These are phyloP conservation scores for Myripristis murdjan DNA, from an alignment of 2,797 vertebrate species.

Conservation along the genomic window DNA sequence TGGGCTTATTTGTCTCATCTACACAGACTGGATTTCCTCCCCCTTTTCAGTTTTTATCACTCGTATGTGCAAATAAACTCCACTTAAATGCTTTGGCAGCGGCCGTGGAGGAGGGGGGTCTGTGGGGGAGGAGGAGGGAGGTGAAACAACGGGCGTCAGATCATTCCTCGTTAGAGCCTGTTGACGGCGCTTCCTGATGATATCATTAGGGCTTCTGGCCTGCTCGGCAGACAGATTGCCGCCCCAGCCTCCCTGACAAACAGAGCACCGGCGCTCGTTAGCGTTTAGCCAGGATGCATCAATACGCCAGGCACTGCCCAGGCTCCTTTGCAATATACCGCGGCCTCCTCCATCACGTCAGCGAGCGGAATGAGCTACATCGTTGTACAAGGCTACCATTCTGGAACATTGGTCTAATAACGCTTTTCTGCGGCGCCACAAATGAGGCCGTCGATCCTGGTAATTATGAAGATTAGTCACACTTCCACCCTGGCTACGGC, in stretches of 20 bases:
- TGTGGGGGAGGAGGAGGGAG: slow-evolving; percentile 31
- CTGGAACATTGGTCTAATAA: slow-evolving; percentile 74
- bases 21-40: background rate
- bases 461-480: slow-evolving; percentile 79
- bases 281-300: slow-evolving; percentile 77
- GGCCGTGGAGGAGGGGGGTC: slow-evolving; percentile 12
- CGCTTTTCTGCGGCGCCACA: slow-evolving; percentile 61
- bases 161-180: slow-evolving; percentile 79
- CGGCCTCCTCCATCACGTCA: slow-evolving; percentile 71
- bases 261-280: slow-evolving; percentile 77
- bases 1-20: slow-evolving; percentile 10
- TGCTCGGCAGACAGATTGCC: slow-evolving; percentile 83
- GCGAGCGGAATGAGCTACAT: slow-evolving; percentile 60
- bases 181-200: slow-evolving; percentile 81
- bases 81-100: slow-evolving; percentile 32
- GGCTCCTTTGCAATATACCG: slow-evolving; percentile 71
- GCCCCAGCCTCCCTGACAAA: slow-evolving; percentile 77
- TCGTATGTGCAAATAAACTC: slow-evolving; percentile 28
- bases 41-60: slow-evolving; percentile 9
- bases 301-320: slow-evolving; percentile 70
- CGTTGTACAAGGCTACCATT: slow-evolving; percentile 71
- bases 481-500: slow-evolving; percentile 46
- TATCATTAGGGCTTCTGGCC: slow-evolving; percentile 83
- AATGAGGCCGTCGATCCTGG: slow-evolving; percentile 69
- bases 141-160: slow-evolving; percentile 70